A percentile compares a stretch with the other conserved stretches of the same genome.
Evolutionary conservation across 1,140 invertebrate species (phyloP).

Genomic region (Drosophila jambulina): DNA sequence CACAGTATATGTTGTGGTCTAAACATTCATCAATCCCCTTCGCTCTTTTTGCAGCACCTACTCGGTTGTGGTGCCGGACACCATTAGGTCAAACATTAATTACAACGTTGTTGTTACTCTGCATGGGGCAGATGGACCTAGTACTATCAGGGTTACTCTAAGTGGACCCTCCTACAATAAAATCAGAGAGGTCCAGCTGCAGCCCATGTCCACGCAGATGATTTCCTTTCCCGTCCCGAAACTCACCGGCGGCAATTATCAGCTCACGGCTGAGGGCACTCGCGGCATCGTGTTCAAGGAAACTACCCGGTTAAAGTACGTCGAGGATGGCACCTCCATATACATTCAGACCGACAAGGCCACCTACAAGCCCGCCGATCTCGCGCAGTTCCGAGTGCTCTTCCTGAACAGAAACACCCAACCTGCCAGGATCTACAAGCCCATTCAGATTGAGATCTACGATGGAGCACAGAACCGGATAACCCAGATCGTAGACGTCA

Average conservation of each 20-base stretch:
- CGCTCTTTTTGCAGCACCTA: conserved; percentile 87
- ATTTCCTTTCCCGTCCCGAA: conserved; percentile 89
- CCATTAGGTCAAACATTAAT: conserved; percentile 91
- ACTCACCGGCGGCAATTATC: conserved; percentile 91
- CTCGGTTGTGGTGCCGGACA: conserved; percentile 91
- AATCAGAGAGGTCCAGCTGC: conserved; percentile 88
- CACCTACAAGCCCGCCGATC: conserved; percentile 95
- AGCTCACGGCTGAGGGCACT: conserved; percentile 89
- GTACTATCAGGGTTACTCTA: conserved; percentile 90
- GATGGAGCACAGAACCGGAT: conserved; percentile 85
- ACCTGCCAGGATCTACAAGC: conserved; percentile 85
- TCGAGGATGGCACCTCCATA: conserved; percentile 94
- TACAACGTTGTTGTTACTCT: conserved; percentile 92
- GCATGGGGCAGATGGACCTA: conserved; percentile 87
- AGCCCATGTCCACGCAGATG: conserved; percentile 89
- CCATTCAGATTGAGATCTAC: conserved; percentile 52
- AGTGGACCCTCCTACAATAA: conserved; percentile 89
- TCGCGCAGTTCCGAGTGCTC: conserved; percentile 94
- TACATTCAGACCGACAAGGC: conserved; percentile 98
- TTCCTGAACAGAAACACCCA: conserved; percentile 91
- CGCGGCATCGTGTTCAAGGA: conserved; percentile 91
- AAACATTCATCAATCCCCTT: too few species aligned
- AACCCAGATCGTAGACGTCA: conserved; percentile 90
- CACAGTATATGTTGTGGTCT: too few species aligned
- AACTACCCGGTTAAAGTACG: conserved; percentile 89